A percentile compares a stretch with the other conserved stretches of the same genome.
These are phyloP conservation scores for Ailurus styani DNA, from an alignment of 2,113 vertebrate species.

Conservation along the genomic window DNA sequence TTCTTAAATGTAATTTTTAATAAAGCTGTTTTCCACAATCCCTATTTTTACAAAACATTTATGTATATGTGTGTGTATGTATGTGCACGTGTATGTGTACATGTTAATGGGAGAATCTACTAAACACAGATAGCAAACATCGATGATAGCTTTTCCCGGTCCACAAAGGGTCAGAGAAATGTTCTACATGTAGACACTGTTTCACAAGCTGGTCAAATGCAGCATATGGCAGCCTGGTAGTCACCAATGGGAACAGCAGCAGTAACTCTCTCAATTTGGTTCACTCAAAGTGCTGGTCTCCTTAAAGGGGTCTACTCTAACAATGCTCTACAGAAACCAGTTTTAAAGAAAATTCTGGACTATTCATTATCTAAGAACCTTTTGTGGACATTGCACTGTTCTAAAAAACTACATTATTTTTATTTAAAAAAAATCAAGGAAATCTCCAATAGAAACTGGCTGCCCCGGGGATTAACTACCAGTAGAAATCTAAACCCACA, in stretches of 20 bases:
- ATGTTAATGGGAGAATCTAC: neutral
- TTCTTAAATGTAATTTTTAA: neutral
- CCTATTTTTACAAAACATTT: neutral
- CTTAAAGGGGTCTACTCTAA: neutral
- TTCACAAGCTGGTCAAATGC: neutral
- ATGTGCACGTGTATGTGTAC: too few relatives aligned
- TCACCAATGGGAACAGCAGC: neutral
- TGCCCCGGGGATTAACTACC: neutral
- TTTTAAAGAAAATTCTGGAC: neutral
- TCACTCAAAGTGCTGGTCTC: neutral
- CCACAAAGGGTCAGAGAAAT: neutral
- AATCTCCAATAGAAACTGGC: neutral
- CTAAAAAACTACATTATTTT: neutral
- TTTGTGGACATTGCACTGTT: neutral
- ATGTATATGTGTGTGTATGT: neutral
- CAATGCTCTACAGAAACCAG: neutral
- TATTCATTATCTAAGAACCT: neutral
- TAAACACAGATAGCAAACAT: neutral
- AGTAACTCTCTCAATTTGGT: neutral
- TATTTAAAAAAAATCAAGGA: neutral
- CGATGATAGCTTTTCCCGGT: neutral
- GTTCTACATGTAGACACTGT: neutral
- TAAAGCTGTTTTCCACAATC: neutral
- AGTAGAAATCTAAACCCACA: neutral
- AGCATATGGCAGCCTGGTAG: neutral